These are phyloP conservation scores for Gymnocypris eckloni DNA, from an alignment of 2,797 vertebrate genomes.

Conservation along the genomic window DNA sequence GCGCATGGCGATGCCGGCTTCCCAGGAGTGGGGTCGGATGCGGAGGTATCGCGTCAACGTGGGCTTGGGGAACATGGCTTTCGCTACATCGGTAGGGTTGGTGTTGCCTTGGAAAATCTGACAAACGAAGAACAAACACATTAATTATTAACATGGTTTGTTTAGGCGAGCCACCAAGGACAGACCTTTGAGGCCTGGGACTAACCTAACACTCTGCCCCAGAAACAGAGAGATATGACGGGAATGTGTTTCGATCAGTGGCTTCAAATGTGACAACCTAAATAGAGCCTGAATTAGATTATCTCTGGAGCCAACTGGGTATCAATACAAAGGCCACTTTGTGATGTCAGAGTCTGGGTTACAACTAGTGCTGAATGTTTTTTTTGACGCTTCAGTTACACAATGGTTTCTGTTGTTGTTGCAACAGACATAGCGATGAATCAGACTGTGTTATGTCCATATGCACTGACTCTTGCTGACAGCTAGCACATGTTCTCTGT, in stretches of 20 bases:
- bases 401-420: constrained; percentile 48
- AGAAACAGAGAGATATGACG: constrained; percentile 33
- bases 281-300: constrained; percentile 49
- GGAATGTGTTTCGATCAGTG: constrained; percentile 40
- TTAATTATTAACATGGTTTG: constrained; percentile 64
- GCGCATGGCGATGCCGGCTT: constrained; percentile 93
- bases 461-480: constrained; percentile 42
- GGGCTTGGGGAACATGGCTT: constrained; percentile 89
- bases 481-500: constrained; percentile 40
- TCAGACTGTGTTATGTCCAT: constrained; percentile 51
- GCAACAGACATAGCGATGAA: constrained; percentile 48
- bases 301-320: constrained; percentile 60
- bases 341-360: constrained; percentile 45
- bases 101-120: constrained; percentile 95
- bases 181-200: constrained; percentile 56
- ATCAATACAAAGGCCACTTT: constrained; percentile 38
- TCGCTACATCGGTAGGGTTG: constrained; percentile 88
- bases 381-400: constrained; percentile 45
- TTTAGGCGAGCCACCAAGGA: constrained; percentile 34
- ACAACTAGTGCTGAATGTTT: constrained; percentile 23
- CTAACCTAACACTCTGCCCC: constrained; percentile 13
- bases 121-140: constrained; percentile 45
- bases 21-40: constrained; percentile 90
- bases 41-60: constrained; percentile 91
- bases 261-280: constrained; percentile 32